Percentiles rank a stretch among this genome's conserved stretches.
phyloP scores from a whole-genome alignment of 2,888 invertebrate species.

The Heliconius cydno region DNA sequence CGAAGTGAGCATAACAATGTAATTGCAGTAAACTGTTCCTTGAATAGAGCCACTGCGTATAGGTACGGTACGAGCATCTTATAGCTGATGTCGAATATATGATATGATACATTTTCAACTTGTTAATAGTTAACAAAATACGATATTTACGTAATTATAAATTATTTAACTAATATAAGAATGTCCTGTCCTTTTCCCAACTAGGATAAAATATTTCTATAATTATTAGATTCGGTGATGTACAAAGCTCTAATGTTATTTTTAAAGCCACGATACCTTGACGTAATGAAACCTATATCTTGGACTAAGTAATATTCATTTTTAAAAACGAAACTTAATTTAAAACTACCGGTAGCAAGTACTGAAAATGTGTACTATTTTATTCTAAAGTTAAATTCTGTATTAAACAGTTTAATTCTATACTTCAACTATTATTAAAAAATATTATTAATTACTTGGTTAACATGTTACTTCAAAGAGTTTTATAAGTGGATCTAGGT shows the following conservation, averaged over 20 bases:
- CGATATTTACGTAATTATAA: background rate
- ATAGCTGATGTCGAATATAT: conserved; percentile 30
- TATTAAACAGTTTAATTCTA: background rate
- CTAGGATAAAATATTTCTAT: too few species aligned
- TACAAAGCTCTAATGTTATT: too few species aligned
- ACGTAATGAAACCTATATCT: background rate
- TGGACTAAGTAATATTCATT: background rate
- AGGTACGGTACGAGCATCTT: conserved; percentile 47
- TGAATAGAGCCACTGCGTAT: conserved; percentile 71
- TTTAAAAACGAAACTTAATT: too few species aligned
- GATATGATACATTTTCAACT: conserved; percentile 17
- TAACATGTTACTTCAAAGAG: background rate
- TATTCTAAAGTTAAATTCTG: too few species aligned
- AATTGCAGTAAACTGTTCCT: conserved; percentile 81
- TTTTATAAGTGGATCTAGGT: background rate
- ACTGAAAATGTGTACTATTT: background rate
- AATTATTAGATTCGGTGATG: too few species aligned
- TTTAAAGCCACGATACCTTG: background rate
- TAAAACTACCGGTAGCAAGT: background rate
- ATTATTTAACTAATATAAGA: background rate
- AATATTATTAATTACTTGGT: background rate
- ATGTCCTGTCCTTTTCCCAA: too few species aligned
- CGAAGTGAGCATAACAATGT: conserved; percentile 81
- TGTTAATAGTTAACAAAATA: background rate
- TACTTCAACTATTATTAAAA: background rate